These are phyloP conservation scores for Galerucella nymphaeae DNA, from an alignment of 2,888 invertebrate genomes.

Conservation along the genomic window DNA sequence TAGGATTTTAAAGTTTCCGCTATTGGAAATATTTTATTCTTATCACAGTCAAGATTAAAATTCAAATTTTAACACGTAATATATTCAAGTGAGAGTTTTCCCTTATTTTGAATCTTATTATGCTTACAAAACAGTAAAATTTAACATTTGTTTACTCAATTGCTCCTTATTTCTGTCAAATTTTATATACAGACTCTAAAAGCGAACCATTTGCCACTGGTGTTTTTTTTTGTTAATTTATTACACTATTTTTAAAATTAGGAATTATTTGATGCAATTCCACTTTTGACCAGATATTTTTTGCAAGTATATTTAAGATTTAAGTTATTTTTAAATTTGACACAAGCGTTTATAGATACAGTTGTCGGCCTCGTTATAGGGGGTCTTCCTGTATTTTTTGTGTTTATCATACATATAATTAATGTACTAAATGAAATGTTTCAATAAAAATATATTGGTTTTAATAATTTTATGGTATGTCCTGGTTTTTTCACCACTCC, in stretches of 20 bases:
- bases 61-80: too few species aligned
- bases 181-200: slow-evolving; percentile 8
- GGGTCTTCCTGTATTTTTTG: slow-evolving; percentile 59
- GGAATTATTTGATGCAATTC: slow-evolving; percentile 17
- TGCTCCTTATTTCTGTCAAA: background rate
- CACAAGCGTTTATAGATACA: slow-evolving; percentile 33
- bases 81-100: too few species aligned
- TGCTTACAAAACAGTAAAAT: too few species aligned
- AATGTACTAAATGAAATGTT: slow-evolving; percentile 63
- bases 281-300: slow-evolving; percentile 39
- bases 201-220: background rate
- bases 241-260: background rate
- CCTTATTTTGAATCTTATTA: too few species aligned
- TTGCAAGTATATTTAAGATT: slow-evolving; percentile 50
- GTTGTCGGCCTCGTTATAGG: slow-evolving; percentile 60
- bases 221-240: background rate
- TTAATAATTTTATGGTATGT: slow-evolving; percentile 39
- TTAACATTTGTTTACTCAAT: too few species aligned
- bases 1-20: too few species aligned
- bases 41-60: too few species aligned
- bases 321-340: slow-evolving; percentile 59
- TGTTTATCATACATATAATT: slow-evolving; percentile 63
- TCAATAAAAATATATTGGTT: slow-evolving; percentile 63
- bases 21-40: too few species aligned
- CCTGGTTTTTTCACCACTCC: too few species aligned